Conservation (phyloP, 2,888 invertebrate genomes). For the Andrena fulva region DNA sequence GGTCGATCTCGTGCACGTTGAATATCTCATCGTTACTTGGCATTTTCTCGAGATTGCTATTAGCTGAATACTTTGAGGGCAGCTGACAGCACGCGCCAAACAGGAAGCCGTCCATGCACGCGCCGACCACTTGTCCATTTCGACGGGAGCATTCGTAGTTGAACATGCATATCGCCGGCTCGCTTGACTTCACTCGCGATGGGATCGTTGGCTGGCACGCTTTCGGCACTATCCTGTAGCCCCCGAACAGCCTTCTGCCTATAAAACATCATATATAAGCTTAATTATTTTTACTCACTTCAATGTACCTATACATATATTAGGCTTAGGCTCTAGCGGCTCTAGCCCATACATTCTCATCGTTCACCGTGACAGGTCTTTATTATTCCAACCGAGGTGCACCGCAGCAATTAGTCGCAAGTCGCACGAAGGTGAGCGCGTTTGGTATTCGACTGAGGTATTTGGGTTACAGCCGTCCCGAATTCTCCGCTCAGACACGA, state of each 20-base stretch:
- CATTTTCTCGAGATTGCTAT: constrained; percentile 65
- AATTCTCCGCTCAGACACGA: constrained; percentile 48
- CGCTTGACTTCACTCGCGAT: constrained; percentile 87
- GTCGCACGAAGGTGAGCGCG: not conserved
- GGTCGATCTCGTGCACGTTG: constrained; percentile 80
- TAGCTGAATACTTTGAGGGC: constrained; percentile 84
- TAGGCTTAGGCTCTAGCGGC: no score
- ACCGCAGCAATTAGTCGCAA: constrained; percentile 23
- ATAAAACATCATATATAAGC: no score
- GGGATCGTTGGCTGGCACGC: constrained; percentile 91
- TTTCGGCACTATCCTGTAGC: constrained; percentile 93
- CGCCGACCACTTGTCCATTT: constrained; percentile 93
- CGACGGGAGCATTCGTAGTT: constrained; percentile 94
- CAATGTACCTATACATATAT: no score
- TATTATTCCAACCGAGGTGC: constrained; percentile 6
- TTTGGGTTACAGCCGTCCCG: constrained; percentile 22
- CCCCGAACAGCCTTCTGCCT: constrained; percentile 91
- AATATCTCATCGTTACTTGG: constrained; percentile 66
- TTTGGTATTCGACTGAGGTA: constrained; percentile 50
- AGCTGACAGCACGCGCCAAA: constrained; percentile 96
- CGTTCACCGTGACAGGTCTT: not conserved
- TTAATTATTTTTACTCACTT: no score
- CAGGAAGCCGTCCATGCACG: constrained; percentile 96
- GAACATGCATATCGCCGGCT: constrained; percentile 96
- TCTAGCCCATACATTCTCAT: no score